Evolutionary conservation across 2,113 vertebrate species (phyloP), one percentile per base, ranked within the genome.

Genomic region (Epinephelus fuscoguttatus): DNA sequence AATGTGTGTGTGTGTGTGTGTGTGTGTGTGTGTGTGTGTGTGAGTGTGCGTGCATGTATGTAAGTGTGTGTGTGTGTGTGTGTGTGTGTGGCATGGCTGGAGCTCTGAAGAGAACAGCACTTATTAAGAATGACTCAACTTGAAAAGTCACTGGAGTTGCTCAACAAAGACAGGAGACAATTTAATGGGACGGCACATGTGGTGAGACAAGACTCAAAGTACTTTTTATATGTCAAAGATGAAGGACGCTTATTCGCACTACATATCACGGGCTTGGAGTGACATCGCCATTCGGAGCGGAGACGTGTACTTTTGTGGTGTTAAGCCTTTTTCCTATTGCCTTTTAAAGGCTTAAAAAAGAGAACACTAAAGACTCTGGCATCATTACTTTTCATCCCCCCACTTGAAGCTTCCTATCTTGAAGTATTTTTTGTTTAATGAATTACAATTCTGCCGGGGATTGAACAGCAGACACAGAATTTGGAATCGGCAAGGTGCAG

Each of bases 71-170:
- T 27, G 52, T 53, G 19, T 9, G 52, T 21, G 52, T 21, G 52
- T 55, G 73, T 80, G 80, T 76, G 82, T 67, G 79, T 70, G 81
- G 72, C 81, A 18, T 77, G 40, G 70, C 62, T 80, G 78, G 68
- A 67, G 75, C 77, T 88, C 80, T 50, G 75, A 78, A 77, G 75
- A 89, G 83, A 86, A 84, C 82, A 60, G 79, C 82, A 64, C 88
- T 86, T 87, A 85, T 85, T 84, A 78, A 90, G 81, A 88, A 85
- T 52, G 87, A 84, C 72, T 90, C 83, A 63, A 87, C 77, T 75
- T 82, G 78, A 89, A 81, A 87, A 88, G 78, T 90, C 85, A 81
- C 72, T 70, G 84, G 76, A 87, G 75, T 50, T 88, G 69, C 83
- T 83, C 78, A 45, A 75, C 67, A 66, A 67, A 90, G 81, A 75